A percentile compares a stretch with the other conserved stretches of the same genome.
phyloP scores from a whole-genome alignment of 1,140 invertebrate genomes.

The Coptotermes formosanus region DNA sequence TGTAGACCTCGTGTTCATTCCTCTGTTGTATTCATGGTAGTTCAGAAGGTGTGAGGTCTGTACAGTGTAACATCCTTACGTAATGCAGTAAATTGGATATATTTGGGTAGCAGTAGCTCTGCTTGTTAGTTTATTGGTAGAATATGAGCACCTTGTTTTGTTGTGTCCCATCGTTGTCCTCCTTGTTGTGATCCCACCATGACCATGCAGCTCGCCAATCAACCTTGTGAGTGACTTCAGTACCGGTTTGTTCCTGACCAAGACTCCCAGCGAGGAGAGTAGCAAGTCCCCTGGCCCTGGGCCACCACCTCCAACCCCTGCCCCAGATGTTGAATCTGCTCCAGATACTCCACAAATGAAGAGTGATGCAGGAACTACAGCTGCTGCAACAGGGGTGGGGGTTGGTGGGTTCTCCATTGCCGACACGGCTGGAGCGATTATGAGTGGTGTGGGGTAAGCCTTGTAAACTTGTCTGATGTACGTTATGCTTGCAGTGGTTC shows the following conservation, averaged over 20 bases:
- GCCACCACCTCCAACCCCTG: slow-evolving; percentile 48
- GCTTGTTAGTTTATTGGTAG: not conserved
- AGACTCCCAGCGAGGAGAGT: slow-evolving; percentile 82
- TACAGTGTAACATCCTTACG: too few relatives aligned
- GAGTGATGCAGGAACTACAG: not conserved
- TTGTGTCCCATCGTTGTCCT: slow-evolving; percentile 24
- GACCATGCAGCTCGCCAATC: slow-evolving; percentile 70
- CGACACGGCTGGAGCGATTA: slow-evolving; percentile 25
- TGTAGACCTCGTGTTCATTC: too few relatives aligned
- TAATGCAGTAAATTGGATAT: not conserved
- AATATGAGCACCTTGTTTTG: slow-evolving; percentile 24
- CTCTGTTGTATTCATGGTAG: too few relatives aligned
- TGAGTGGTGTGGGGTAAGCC: slow-evolving; percentile 27
- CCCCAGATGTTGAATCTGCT: slow-evolving; percentile 35
- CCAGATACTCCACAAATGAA: not conserved
- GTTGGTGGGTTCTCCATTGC: slow-evolving; percentile 20
- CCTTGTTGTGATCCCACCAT: slow-evolving; percentile 33
- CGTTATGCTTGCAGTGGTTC: not conserved
- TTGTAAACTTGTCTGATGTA: not conserved
- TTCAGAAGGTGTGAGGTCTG: too few relatives aligned
- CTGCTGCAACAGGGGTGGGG: not conserved
- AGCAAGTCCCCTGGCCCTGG: slow-evolving; percentile 55
- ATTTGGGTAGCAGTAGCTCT: not conserved
- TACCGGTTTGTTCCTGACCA: slow-evolving; percentile 78
- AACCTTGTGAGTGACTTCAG: slow-evolving; percentile 82